Base-by-base conservation (phyloP, 2,888 invertebrate species). In the Gari tellinella region DNA sequence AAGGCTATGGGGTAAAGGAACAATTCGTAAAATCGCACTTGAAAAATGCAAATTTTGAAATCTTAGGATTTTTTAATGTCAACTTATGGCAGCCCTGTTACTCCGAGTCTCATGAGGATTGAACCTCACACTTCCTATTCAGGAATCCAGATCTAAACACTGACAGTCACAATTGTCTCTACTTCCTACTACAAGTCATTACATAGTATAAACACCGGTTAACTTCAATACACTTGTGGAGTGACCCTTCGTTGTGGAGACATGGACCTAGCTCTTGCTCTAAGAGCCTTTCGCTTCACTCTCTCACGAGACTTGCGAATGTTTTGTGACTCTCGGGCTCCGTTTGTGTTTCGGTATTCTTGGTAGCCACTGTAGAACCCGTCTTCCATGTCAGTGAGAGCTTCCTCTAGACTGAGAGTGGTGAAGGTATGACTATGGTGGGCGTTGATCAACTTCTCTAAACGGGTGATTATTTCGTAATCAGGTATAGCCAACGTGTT, bases 391-490 rank as follows among this genome's bases (percentile, higher is more conserved):
- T 89, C 90, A 0, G 85, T 85, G 2, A 91, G 78, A 17, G 89
- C 89, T 40, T 87, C 87, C 56, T 91, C 90, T 49, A 91, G 80
- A 15, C 86, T 86, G 56, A 88, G 70, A 14, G 88, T 87, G 41
- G 89, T 89, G 66, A 89, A 85, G 5, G 89, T 83, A 55, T 90
- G 87, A 43, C 86, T 83, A 66, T 92, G 90, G 68, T 91, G 91
- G 15, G 91, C 89, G 41, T 90, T 87, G 66, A 92, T 90, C 23
- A 92, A 85, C 64, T 91, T 91, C 82, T 92, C 92, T 19, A 92
- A 83, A 4, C 92, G 89, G 4, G 90, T 84, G 60, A 92, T 92
- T 72, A 92, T 90, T 77, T 92, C 92, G 63, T 91, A 92, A 80
- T 92, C 92, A 2, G 92, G 91, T 10, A 92, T 89, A 12, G 92